A percentile compares a stretch with the other conserved stretches of the same genome.
phyloP scores from a whole-genome alignment of 1,140 invertebrate species.

The Calliopsis andreniformis region DNA sequence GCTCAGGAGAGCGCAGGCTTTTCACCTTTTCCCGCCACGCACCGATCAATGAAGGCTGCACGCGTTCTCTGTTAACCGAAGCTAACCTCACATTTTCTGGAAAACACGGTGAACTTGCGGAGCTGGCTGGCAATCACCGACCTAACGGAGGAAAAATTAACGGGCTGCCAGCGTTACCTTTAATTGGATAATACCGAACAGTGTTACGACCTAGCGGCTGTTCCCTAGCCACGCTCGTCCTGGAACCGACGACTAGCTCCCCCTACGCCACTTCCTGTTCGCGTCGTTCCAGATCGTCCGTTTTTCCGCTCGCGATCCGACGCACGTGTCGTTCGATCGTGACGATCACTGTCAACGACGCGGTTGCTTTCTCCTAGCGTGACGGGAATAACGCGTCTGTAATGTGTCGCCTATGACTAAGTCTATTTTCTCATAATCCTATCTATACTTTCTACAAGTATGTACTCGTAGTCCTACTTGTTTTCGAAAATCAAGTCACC shows the following conservation, averaged over 20 bases:
- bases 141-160: constrained; percentile 56
- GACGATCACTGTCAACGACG: constrained; percentile 37
- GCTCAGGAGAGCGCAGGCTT: not conserved
- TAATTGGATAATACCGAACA: constrained; percentile 62
- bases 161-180: constrained; percentile 39
- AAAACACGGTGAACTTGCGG: constrained; percentile 14
- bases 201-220: constrained; percentile 47
- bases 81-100: constrained; percentile 35
- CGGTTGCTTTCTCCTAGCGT: constrained; percentile 44
- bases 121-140: constrained; percentile 7
- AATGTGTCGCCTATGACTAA: no score
- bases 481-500: no score
- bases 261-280: constrained; percentile 58
- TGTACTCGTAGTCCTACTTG: no score
- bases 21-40: constrained; percentile 13
- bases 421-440: no score
- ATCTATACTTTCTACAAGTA: no score
- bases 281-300: constrained; percentile 60
- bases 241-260: constrained; percentile 7
- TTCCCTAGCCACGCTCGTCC: constrained; percentile 12
- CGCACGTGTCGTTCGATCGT: constrained; percentile 27
- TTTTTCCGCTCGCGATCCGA: constrained; percentile 56
- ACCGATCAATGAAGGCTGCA: not conserved
- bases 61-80: not conserved
- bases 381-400: not conserved